Percentiles rank a stretch among this genome's conserved stretches.
phyloP scores from a whole-genome alignment of 2,113 vertebrate genomes.

The Pollimyrus isidori region DNA sequence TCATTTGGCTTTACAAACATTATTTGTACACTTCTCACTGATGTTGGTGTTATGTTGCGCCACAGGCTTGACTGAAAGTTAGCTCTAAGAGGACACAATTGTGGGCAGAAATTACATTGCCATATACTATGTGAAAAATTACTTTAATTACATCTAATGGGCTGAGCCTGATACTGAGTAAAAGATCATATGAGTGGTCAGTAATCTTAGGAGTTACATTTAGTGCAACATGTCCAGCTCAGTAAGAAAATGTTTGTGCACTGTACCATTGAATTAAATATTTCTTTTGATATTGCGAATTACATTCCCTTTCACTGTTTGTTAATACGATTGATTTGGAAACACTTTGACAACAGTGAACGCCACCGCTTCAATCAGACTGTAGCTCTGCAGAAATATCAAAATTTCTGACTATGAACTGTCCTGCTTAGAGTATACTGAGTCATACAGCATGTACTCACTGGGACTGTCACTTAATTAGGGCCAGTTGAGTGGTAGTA shows the following conservation, averaged over 20 bases:
- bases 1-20: constrained; percentile 12
- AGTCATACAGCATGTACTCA: neutral
- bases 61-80: neutral
- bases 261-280: neutral
- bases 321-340: neutral
- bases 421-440: neutral
- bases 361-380: neutral
- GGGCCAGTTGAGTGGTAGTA: neutral
- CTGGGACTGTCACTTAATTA: neutral
- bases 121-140: constrained; percentile 6
- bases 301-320: neutral
- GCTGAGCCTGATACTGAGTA: neutral
- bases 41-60: neutral
- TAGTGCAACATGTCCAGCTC: neutral
- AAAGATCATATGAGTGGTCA: constrained; percentile 6
- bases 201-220: neutral
- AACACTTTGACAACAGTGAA: neutral
- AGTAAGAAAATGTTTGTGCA: neutral
- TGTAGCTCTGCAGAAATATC: neutral
- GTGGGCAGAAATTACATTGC: neutral
- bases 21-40: neutral
- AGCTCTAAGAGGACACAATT: neutral
- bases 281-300: neutral
- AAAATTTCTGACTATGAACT: neutral
- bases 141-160: constrained; percentile 25